A percentile compares a stretch with the other conserved stretches of the same genome.
phyloP scores from a whole-genome alignment of 2,888 invertebrate genomes.

The Eristalinus aeneus region DNA sequence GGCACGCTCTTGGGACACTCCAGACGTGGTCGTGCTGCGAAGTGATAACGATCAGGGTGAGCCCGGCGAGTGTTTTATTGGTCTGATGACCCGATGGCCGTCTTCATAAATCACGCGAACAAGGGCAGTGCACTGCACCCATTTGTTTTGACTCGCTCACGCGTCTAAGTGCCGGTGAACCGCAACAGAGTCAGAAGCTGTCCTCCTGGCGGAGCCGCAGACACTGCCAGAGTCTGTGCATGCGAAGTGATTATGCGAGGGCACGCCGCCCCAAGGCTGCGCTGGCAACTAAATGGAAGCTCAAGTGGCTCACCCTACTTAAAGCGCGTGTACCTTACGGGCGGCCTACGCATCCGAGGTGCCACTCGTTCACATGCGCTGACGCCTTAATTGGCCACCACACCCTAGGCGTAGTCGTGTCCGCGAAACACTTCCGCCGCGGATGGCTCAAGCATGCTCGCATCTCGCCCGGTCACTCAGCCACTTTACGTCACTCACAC shows the following conservation, averaged over 20 bases:
- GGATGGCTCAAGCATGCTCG: neutral
- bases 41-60: conserved; percentile 15
- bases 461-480: conserved; percentile 7
- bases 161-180: neutral
- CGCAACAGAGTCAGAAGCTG: neutral
- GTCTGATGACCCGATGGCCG: neutral
- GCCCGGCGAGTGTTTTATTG: conserved; percentile 15
- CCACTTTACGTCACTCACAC: conserved; percentile 38
- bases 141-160: neutral
- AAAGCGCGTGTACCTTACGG: conserved; percentile 15
- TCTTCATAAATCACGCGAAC: neutral
- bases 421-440: conserved; percentile 39
- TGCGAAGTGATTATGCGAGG: conserved; percentile 26
- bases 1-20: conserved; percentile 37
- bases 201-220: neutral
- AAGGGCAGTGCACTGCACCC: neutral
- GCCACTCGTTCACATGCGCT: conserved; percentile 29
- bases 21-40: neutral
- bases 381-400: conserved; percentile 67
- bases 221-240: neutral
- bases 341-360: conserved; percentile 44
- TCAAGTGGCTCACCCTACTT: conserved; percentile 50
- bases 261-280: conserved; percentile 38
- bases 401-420: conserved; percentile 41
- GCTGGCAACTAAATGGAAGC: conserved; percentile 50